phyloP scores from a whole-genome alignment of 2,888 invertebrate species.

The Cephonodes hylas region DNA sequence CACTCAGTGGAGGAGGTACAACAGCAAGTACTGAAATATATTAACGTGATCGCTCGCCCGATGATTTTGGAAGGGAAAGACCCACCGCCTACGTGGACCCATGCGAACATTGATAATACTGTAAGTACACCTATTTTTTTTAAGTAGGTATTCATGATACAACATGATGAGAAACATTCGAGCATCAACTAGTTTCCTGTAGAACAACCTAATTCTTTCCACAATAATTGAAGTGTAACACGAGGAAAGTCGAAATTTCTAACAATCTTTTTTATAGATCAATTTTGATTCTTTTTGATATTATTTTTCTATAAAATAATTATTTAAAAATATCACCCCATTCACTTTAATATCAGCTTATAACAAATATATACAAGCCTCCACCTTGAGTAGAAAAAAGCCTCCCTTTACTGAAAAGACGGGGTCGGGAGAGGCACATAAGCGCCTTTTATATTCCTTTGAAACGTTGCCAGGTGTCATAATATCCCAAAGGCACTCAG shows the following conservation, averaged over 20 bases:
- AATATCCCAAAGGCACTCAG: background rate
- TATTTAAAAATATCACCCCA: background rate
- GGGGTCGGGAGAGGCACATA: background rate
- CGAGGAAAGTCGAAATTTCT: no score
- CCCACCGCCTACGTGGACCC: constrained; percentile 96
- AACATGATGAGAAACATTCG: no score
- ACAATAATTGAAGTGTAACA: no score
- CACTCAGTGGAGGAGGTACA: constrained; percentile 97
- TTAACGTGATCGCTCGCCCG: constrained; percentile 94
- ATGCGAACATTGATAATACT: constrained; percentile 93
- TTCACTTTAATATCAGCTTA: no score
- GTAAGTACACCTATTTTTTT: no score
- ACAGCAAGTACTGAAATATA: constrained; percentile 97
- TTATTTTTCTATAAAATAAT: no score
- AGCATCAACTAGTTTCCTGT: no score
- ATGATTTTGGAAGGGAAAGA: constrained; percentile 86
- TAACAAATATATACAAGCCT: background rate
- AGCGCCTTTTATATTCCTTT: background rate
- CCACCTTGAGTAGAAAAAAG: background rate
- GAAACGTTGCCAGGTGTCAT: background rate
- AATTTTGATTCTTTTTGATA: no score
- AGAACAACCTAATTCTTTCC: no score
- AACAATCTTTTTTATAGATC: no score
- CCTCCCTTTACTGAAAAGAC: background rate
- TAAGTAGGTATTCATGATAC: no score